A percentile compares a stretch with the other conserved stretches of the same genome.
These are phyloP conservation scores for Micromussa lordhowensis DNA, from an alignment of 92 coral and sea anemone species.

Conservation along the genomic window DNA sequence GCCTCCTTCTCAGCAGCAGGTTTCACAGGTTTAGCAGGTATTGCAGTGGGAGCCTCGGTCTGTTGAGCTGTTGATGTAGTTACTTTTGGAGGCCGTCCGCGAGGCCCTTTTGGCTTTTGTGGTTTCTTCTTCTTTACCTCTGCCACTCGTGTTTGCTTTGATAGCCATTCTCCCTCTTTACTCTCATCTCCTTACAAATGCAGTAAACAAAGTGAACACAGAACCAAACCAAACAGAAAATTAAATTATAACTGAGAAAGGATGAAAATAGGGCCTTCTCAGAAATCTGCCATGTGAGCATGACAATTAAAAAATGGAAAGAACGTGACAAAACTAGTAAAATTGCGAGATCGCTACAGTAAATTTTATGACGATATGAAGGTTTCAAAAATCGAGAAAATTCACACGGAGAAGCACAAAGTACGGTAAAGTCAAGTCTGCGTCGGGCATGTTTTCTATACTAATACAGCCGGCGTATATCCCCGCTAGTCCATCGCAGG, in stretches of 20 bases:
- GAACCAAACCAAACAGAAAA: not conserved
- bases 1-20: slow-evolving; percentile 38
- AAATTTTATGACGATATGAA: too few species aligned
- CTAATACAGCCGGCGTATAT: too few species aligned
- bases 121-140: slow-evolving; percentile 58
- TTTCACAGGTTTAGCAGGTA: slow-evolving; percentile 29
- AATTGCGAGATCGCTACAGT: too few species aligned
- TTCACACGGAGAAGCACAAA: too few species aligned
- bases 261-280: not conserved
- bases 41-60: slow-evolving; percentile 25
- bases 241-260: not conserved
- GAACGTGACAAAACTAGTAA: too few species aligned
- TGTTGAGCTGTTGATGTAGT: slow-evolving; percentile 38
- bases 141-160: slow-evolving; percentile 19
- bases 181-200: slow-evolving; percentile 33
- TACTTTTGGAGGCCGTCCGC: slow-evolving; percentile 66
- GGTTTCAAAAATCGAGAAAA: too few species aligned
- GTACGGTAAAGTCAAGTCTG: too few species aligned
- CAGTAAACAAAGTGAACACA: not conserved
- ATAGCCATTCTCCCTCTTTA: slow-evolving; percentile 44
- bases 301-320: not conserved
- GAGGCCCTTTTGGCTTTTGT: slow-evolving; percentile 51
- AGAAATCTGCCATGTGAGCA: not conserved
- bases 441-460: too few species aligned
- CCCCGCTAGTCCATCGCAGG: too few species aligned